These are phyloP conservation scores for Sciurus carolinensis DNA, from an alignment of 2,797 vertebrate species.

Conservation along the genomic window DNA sequence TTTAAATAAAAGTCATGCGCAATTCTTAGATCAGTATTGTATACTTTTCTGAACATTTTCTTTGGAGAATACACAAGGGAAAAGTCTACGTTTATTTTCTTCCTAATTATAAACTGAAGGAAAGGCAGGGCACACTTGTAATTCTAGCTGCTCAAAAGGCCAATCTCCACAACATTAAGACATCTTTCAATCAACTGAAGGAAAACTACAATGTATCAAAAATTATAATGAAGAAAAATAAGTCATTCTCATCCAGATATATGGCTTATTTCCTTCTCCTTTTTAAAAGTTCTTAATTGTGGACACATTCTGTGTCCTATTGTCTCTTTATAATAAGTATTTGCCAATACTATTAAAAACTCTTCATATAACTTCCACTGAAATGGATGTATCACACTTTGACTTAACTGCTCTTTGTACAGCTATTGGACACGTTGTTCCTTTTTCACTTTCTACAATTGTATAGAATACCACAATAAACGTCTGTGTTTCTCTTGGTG, in stretches of 20 bases:
- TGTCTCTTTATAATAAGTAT: not conserved
- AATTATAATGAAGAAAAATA: not conserved
- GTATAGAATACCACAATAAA: slow-evolving; percentile 5
- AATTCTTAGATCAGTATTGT: not conserved
- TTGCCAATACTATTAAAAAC: not conserved
- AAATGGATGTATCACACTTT: not conserved
- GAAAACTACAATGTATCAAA: slow-evolving; percentile 36
- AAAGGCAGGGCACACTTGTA: not conserved
- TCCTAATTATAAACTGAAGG: not conserved
- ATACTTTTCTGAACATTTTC: slow-evolving; percentile 11
- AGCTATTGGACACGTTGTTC: not conserved
- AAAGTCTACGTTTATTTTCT: not conserved
- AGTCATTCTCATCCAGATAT: not conserved
- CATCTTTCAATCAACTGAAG: not conserved
- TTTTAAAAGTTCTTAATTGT: slow-evolving; percentile 25
- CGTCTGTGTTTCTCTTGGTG: not conserved
- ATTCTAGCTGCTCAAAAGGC: not conserved
- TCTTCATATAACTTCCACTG: not conserved
- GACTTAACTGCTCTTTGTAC: not conserved
- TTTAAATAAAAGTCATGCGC: not conserved
- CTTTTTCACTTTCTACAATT: not conserved
- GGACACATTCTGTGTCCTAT: not conserved
- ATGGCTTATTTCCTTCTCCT: too few relatives aligned
- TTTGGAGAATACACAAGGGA: not conserved
- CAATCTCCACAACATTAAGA: not conserved